phyloP scores from a whole-genome alignment of 1,140 invertebrate genomes.

The Protaetia brevitarsis region DNA sequence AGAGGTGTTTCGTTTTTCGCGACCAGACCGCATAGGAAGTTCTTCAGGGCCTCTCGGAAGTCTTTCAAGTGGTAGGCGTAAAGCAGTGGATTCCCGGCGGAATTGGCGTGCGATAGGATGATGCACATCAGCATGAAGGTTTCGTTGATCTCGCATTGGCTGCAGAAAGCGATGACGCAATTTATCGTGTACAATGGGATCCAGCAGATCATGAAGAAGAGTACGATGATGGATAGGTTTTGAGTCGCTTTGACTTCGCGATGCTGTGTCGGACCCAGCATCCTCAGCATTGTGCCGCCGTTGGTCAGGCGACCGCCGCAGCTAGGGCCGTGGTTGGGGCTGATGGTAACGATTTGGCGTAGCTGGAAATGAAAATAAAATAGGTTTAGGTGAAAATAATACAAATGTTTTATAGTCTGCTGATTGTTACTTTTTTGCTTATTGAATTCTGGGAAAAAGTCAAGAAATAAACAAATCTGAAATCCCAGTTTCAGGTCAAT shows the following conservation, averaged over 20 bases:
- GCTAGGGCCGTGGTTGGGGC: slow-evolving; percentile 43
- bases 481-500: no score
- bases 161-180: slow-evolving; percentile 78
- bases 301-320: slow-evolving; percentile 30
- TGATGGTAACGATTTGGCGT: slow-evolving; percentile 58
- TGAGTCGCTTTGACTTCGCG: slow-evolving; percentile 89
- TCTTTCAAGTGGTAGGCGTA: slow-evolving; percentile 89
- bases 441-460: background rate
- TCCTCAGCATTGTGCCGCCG: slow-evolving; percentile 67
- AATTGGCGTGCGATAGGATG: slow-evolving; percentile 85
- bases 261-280: slow-evolving; percentile 74
- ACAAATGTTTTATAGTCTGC: no score
- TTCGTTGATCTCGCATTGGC: slow-evolving; percentile 61
- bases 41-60: slow-evolving; percentile 72
- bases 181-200: slow-evolving; percentile 90
- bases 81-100: slow-evolving; percentile 80
- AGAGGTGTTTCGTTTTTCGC: slow-evolving; percentile 41
- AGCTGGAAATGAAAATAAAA: slow-evolving; percentile 46
- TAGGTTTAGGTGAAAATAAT: background rate
- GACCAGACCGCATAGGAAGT: slow-evolving; percentile 57
- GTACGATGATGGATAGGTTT: slow-evolving; percentile 84
- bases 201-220: slow-evolving; percentile 92
- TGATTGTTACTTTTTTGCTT: no score
- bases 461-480: background rate
- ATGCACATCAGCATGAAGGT: slow-evolving; percentile 77